Base-by-base conservation (phyloP, 2,113 vertebrate species). In the Tinamus guttatus region DNA sequence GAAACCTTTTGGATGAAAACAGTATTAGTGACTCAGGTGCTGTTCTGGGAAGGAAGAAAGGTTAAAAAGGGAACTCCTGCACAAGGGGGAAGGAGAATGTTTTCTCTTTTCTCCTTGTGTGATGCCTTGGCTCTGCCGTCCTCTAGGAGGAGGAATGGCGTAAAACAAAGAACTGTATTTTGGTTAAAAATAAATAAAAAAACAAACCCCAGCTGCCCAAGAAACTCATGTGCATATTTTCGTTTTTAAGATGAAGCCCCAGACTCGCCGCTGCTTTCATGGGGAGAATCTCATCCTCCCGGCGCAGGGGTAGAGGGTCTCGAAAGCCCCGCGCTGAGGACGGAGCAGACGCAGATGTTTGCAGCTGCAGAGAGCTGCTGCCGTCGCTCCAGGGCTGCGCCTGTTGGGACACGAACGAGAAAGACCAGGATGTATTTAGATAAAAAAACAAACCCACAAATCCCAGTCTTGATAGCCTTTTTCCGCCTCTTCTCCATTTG, bases 321-420 rank as follows among this genome's bases (percentile, higher is more conserved):
- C 2, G 2, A 54, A 3, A 18, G 52, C 74, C 71, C 17, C 3
- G 52, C 1, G 4, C 0, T 15, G 2, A 6, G 2, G 0, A 3
- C 3, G 34, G 17, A 10, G 62, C 69, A 11, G 0, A 1, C 0
- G 5, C 47, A 32, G 73, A 52, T 67, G 0, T 34, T 74, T 74
- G 21, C 47, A 5, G 65, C 28, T 3, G 8, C 4, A 0, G 32
- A 69, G 38, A 14, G 3, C 32, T 68, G 32, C 51, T 68, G n/a
- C 59, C 63, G 63, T 69, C 32, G 64, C 18, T 34, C 4, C 63
- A 7, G 5, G 69, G 62, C 75, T 24, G 19, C 3, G 4, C 69
- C 83, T 77, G 52, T 9, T 13, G 36, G n/a, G n/a, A 32, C 9
- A 32, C 14, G 2, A 22, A 49, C 24, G 30, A 54, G 40, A 43